Evolutionary conservation across 2,113 vertebrate species (phyloP), one percentile per base, ranked within the genome.

Genomic region (Pantherophis guttatus): DNA sequence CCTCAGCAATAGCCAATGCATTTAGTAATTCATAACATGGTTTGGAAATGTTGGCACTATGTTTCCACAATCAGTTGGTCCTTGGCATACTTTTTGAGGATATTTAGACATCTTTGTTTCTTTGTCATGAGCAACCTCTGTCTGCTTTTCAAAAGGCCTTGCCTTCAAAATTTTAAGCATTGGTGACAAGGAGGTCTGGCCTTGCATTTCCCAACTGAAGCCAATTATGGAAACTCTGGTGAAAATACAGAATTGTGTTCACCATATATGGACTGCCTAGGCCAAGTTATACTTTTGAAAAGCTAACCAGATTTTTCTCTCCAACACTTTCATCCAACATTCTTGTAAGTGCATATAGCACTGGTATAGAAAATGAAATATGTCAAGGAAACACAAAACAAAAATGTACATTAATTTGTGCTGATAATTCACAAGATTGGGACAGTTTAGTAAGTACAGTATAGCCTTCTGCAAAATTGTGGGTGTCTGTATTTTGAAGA

Each of bases 401-500:
- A 54, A 91, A 48, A 65, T 2, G 39, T 10, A 87, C 6, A 13
- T 48, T 86, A 58, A 57, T 92, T 90, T 91, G 58, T 90, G 88
- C 39, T 39, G 70, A 65, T 44, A 19, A 58, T 8, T 24, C 50
- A 11, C 26, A 33, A 91, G 81, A 62, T 53, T 59, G 70, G 57
- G 59, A 94, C 12, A 65, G 75, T 85, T 65, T 65, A 93, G 55
- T 8, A 23, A 50, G 94, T 7, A 48, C 1, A 29, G 0, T 7
- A 48, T 1, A 29, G 0, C 0, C 87, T 58, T 86, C 65, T 89
- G 89, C 19, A 21, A 62, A 3, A 0, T 23, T 89, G 70, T 29
- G 55, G 23, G 5, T 91, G 85, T 93, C 93, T 90, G 58, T 92
- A 52, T 90, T 91, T 91, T 87, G 90, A 89, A 92, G 15, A 23